These are phyloP conservation scores for Otolemur garnettii DNA, from an alignment of 2,113 vertebrate genomes.

Conservation along the genomic window DNA sequence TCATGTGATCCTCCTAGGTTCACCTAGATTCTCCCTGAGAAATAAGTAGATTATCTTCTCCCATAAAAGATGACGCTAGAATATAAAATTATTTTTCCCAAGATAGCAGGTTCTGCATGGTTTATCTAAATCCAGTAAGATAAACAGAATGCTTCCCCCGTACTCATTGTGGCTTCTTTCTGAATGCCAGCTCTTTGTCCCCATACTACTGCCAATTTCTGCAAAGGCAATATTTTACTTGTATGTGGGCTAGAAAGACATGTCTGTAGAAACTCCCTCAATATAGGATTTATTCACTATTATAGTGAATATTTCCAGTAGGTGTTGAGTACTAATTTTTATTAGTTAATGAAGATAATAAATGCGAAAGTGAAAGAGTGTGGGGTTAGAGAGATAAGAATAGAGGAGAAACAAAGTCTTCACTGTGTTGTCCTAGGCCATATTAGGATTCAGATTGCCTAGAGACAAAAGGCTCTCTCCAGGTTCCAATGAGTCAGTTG, in stretches of 20 bases:
- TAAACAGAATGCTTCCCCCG: conserved; percentile 29
- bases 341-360: conserved; percentile 44
- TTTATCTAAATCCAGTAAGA: conserved; percentile 41
- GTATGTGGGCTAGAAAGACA: conserved; percentile 20
- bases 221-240: conserved; percentile 41
- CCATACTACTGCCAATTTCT: neutral
- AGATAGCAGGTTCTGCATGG: neutral
- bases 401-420: neutral
- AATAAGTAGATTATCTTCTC: conserved; percentile 31
- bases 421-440: neutral
- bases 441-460: conserved; percentile 42
- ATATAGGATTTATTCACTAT: neutral
- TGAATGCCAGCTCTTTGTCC: conserved; percentile 45
- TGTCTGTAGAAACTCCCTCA: neutral
- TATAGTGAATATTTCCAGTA: conserved; percentile 23
- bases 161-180: conserved; percentile 9
- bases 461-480: conserved; percentile 85
- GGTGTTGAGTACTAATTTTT: conserved; percentile 34
- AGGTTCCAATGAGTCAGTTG: conserved; percentile 85
- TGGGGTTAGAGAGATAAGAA: neutral
- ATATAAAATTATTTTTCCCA: conserved; percentile 19
- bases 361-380: neutral
- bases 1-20: neutral
- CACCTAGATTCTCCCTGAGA: neutral
- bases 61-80: neutral